Base-by-base conservation (phyloP, 2,113 vertebrate species). In the Ginglymostoma cirratum region DNA sequence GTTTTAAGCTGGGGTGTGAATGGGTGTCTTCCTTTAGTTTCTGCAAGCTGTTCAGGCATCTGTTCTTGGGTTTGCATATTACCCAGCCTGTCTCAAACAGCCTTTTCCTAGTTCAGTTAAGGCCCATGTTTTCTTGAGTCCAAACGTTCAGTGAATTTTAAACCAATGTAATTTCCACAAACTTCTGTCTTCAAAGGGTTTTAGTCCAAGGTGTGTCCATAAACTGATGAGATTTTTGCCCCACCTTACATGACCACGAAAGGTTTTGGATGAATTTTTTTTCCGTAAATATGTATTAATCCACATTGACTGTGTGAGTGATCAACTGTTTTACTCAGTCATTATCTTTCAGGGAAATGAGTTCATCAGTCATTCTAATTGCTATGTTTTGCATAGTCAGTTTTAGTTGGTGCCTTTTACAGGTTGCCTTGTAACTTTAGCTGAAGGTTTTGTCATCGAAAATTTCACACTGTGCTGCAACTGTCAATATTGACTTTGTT, bases 321-420 rank as follows among this genome's bases (percentile, higher is more conserved):
- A 95, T 52, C 38, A 48, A 34, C 42, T 70, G 42, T 70, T 95
- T 72, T 95, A 95, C 69, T 72, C 67, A 17, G 42, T 24, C 67
- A 72, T 95, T 95, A 52, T 76, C 42, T 95, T 38, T 72, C 92
- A 24, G 69, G 65, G 67, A 72, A 67, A 17, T 95, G 67, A 95
- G 67, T 95, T 72, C 42, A 95, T 95, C 94, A 95, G 38, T 95
- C 94, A 95, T 95, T 76, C 38, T 95, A 95, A 95, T 95, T 95
- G 94, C 45, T 95, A 45, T 30, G 38, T 52, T 95, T 95, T 38
- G 5, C 94, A 95, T 19, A 72, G 94, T 95, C 94, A 95, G 17
- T 95, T 69, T 95, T 27, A 95, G 94, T 52, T 76, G 69, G 94
- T 72, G 66, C 27, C 21, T 66, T 93, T 93, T 93, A 66, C 61